Evolutionary conservation across 2,888 invertebrate genomes (phyloP).

Genomic region (Morinoia aosen): DNA sequence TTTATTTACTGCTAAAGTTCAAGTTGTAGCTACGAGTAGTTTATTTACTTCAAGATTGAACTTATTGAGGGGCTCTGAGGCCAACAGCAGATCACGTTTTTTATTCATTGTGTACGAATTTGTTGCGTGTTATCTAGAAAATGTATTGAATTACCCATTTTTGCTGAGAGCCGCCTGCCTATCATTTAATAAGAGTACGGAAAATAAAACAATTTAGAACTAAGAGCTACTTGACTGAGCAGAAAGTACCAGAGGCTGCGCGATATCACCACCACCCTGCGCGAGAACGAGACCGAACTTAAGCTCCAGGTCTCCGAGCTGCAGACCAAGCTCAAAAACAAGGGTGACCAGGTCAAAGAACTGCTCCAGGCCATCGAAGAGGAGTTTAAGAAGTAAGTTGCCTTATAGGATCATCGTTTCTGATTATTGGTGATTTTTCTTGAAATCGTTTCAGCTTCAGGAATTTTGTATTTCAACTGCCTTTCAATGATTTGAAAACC

Average conservation of each 20-base stretch:
- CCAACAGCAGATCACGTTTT: not conserved
- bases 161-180: not conserved
- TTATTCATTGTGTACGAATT: not conserved
- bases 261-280: conserved; percentile 20
- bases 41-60: not conserved
- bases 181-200: not conserved
- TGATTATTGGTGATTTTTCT: not conserved
- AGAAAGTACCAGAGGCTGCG: conserved; percentile 56
- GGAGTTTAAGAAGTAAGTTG: conserved; percentile 49
- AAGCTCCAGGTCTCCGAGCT: conserved; percentile 53
- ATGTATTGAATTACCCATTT: not conserved
- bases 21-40: too few relatives aligned
- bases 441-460: too few relatives aligned
- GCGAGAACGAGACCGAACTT: conserved; percentile 49
- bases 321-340: conserved; percentile 50
- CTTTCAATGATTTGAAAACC: too few relatives aligned
- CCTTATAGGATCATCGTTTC: too few relatives aligned
- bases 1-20: too few relatives aligned
- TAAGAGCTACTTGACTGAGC: not conserved
- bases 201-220: not conserved
- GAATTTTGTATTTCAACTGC: too few relatives aligned
- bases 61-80: not conserved
- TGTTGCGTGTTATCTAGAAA: not conserved
- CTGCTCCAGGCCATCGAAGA: conserved; percentile 56
- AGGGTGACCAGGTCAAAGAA: conserved; percentile 54